Base-by-base conservation (phyloP, 2,113 vertebrate genomes). In the Acinonyx jubatus region DNA sequence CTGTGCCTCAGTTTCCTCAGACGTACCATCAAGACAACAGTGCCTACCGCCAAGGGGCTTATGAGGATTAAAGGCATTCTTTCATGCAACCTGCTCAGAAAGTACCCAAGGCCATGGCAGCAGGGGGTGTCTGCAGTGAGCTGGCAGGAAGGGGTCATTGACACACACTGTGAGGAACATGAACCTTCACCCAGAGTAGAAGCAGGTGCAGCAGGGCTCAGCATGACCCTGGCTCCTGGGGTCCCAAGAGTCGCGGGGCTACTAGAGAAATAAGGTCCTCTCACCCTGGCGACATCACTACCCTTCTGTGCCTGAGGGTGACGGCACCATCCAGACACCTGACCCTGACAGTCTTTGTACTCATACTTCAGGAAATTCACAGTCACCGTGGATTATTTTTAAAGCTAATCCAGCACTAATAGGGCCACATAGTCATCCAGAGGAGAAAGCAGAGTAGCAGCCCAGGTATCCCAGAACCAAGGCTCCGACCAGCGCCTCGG, bases 1-100 rank as follows among this genome's bases (percentile, higher is more conserved):
- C 90, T 12, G 68, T 52, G 55, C 74, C 87, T 97, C 87, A 31
- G 21, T 96, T 97, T 97, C 88, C 50, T 45, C 29, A 1, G 7
- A 19, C 7, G 21, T 21, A 81, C 8, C 29, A 48, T 61, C 5
- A 12, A 27, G 84, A 31, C 48, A 50, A 69, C 25, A 31, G 18
- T 4, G 19, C 78, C 71, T 31, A 6, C 57, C 29, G 87, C 71
- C 31, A 48, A 69, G 18, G 11, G 7, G 9, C 23, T 68, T 66
- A 5, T 13, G 45, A 83, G 68, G 50, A 71, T 19, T 15, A n/a
- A 50, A 38, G 4, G 23, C 4, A 0, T 31, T 61, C 55, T 68
- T 89, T 38, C n/a, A 33, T 0, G 4, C 27, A 3, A 3, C 0
- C 0, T 48, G 11, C 81, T 87, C 68, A 23, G 63, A 12, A 76